Conservation (phyloP, 2,888 invertebrate genomes). For the Idaea biselata region DNA sequence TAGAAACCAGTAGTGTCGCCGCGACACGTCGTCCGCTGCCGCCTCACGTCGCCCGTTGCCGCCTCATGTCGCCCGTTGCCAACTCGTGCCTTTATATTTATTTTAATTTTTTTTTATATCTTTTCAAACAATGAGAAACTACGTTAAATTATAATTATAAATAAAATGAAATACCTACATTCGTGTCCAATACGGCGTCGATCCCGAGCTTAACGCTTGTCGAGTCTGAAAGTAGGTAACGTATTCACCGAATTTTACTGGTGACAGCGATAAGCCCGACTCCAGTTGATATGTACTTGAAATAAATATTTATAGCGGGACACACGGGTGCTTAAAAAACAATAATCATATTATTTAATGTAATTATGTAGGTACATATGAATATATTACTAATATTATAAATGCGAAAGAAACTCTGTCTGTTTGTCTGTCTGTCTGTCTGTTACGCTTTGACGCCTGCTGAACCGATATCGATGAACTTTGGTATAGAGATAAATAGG, state of each 20-base stretch:
- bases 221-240: constrained; percentile 35
- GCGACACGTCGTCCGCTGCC: too few species aligned
- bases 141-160: not conserved
- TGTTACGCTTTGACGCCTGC: too few species aligned
- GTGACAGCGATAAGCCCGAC: constrained; percentile 41
- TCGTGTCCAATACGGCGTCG: constrained; percentile 17
- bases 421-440: too few species aligned
- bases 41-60: too few species aligned
- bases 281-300: constrained; percentile 37
- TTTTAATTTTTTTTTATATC: not conserved
- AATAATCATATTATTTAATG: too few species aligned
- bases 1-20: too few species aligned
- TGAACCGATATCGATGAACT: too few species aligned
- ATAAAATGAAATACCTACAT: not conserved
- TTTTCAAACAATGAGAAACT: not conserved
- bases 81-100: too few species aligned
- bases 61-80: too few species aligned
- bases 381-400: too few species aligned
- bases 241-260: constrained; percentile 36
- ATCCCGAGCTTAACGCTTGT: constrained; percentile 44
- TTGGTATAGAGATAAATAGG: too few species aligned
- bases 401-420: too few species aligned
- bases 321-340: not conserved
- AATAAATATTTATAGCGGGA: constrained; percentile 30
- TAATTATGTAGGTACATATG: not conserved